These are phyloP conservation scores for Percopsis omiscomaycus DNA, from an alignment of 2,797 vertebrate species.

Conservation along the genomic window DNA sequence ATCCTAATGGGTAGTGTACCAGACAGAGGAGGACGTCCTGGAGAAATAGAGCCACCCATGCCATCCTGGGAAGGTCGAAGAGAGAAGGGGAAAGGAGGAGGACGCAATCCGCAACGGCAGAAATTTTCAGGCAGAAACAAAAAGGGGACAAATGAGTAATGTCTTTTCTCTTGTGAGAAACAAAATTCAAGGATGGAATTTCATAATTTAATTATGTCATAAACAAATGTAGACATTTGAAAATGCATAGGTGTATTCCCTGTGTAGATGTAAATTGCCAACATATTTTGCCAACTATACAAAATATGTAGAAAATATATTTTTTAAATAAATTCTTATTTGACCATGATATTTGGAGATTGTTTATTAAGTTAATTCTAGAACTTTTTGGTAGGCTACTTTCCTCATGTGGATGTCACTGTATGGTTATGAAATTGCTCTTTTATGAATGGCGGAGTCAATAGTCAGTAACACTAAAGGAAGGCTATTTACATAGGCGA, in stretches of 20 bases:
- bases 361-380: no score
- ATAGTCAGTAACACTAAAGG: no score
- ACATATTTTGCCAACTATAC: background rate
- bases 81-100: conserved; percentile 61
- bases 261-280: background rate
- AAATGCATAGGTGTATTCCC: conserved; percentile 12
- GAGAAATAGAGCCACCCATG: conserved; percentile 88
- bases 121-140: conserved; percentile 69
- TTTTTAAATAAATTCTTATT: no score
- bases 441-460: no score
- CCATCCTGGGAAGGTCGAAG: conserved; percentile 77
- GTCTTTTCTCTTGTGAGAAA: background rate
- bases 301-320: conserved; percentile 27
- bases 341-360: no score
- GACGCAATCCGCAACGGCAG: conserved; percentile 44
- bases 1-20: conserved; percentile 84
- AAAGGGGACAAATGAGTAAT: conserved; percentile 70
- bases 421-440: no score
- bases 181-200: conserved; percentile 5
- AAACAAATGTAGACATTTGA: background rate
- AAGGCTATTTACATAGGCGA: no score
- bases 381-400: no score
- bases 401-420: no score
- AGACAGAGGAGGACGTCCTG: conserved; percentile 86
- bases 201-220: background rate